Base-by-base conservation (phyloP, 1,140 invertebrate genomes). In the Hyles vespertilio region DNA sequence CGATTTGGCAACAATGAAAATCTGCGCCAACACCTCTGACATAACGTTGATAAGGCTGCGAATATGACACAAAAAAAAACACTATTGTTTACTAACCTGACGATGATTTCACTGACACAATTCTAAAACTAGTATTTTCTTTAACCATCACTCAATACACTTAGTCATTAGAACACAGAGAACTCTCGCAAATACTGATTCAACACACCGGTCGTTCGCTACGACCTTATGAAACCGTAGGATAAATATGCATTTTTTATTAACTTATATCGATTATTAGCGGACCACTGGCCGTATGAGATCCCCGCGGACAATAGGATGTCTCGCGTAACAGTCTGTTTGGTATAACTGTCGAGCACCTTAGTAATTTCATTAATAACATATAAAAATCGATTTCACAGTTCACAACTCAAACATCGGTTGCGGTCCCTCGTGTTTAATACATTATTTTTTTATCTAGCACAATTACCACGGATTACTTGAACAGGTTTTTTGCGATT, bases 201-300 rank as follows among this genome's bases (percentile, higher is more conserved):
- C 53, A 53, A 32, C 61, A 51, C 70, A 56, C 76, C 76, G 77
- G 75, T 62, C 66, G 58, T 65, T 81, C 71, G 74, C 79, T 78
- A 74, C 69, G 70, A 79, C 67, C 76, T 76, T 82, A 84, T 76
- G 71, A 82, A 77, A 80, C 77, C 71, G 79, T 83, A 74, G 76
- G 70, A 67, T 76, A 84, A 87, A 84, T 85, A 87, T 87, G 82
- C 84, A 85, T 87, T 87, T 87, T 87, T 87, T 84, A 85, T 87
- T 79, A 84, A 78, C 75, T 76, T 73, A 70, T 80, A 85, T 87
- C 70, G 84, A 85, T 87, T 83, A 64, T 67, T 69, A 73, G 56
- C 59, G 51, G 40, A 51, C 51, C 63, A 69, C 59, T 60, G 45
- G 60, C 61, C 40, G 47, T 51, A 54, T 51, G 58, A 58, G 58